Evolutionary conservation across 1,140 invertebrate genomes (phyloP).

Genomic region (Glossosoma conforme): DNA sequence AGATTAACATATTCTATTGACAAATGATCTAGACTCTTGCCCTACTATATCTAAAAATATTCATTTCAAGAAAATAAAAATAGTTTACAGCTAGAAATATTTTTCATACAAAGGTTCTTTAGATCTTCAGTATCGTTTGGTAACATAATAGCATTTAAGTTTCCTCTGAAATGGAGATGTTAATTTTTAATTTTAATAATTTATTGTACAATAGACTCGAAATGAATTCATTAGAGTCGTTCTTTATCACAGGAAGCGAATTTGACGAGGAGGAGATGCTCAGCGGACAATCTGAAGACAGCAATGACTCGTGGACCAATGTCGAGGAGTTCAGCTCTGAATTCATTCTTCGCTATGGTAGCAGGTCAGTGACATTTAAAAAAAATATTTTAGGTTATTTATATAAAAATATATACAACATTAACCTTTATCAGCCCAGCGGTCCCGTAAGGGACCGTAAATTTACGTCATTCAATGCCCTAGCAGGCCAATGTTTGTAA

Average conservation of each 20-base stretch:
- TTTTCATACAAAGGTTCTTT: neutral
- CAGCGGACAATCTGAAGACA: constrained; percentile 63
- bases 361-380: constrained; percentile 51
- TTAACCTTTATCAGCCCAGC: too few species aligned
- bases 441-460: too few species aligned
- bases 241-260: constrained; percentile 54
- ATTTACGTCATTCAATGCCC: too few species aligned
- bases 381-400: neutral
- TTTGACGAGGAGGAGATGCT: constrained; percentile 62
- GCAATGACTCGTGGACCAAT: constrained; percentile 76
- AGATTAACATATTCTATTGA: too few species aligned
- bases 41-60: neutral
- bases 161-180: neutral
- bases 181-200: neutral
- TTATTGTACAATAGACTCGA: constrained; percentile 9
- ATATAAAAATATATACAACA: neutral
- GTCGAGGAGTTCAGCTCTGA: constrained; percentile 72
- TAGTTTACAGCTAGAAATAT: neutral
- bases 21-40: neutral
- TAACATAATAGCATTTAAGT: neutral
- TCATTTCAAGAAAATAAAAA: neutral
- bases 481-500: too few species aligned
- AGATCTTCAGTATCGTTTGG: neutral
- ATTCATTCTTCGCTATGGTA: constrained; percentile 67
- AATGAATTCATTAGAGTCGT: constrained; percentile 17